Percentiles rank a stretch among this genome's conserved stretches.
These are phyloP conservation scores for Macaria notata DNA, from an alignment of 2,888 invertebrate genomes.

Conservation along the genomic window DNA sequence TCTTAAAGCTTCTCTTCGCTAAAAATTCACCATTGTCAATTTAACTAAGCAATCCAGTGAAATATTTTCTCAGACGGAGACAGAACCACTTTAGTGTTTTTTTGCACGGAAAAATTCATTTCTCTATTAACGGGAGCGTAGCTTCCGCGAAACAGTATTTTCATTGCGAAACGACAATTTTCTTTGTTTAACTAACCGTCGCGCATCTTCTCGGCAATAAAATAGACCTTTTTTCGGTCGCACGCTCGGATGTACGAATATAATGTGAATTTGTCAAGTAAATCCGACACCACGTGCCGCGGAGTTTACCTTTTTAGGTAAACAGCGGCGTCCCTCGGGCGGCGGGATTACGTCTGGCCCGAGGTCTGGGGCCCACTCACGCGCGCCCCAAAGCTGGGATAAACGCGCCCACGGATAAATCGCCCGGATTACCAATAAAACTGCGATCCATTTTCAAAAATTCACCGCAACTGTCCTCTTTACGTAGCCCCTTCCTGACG, in stretches of 20 bases:
- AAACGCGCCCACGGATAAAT: constrained; percentile 48
- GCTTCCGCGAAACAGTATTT: constrained; percentile 51
- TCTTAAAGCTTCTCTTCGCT: constrained; percentile 24
- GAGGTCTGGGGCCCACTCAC: constrained; percentile 39
- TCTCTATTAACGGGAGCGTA: constrained; percentile 47
- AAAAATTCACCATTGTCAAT: constrained; percentile 37
- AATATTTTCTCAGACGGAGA: constrained; percentile 39
- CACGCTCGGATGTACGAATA: constrained; percentile 55
- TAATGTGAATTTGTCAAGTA: constrained; percentile 70
- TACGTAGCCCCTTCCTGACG: constrained; percentile 18
- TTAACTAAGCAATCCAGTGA: constrained; percentile 41
- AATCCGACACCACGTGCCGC: constrained; percentile 63
- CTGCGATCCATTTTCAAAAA: constrained; percentile 37
- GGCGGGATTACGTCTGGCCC: constrained; percentile 49
- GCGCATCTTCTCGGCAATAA: constrained; percentile 58
- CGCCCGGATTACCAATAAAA: constrained; percentile 50
- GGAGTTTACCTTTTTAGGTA: constrained; percentile 63
- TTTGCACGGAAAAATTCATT: constrained; percentile 38
- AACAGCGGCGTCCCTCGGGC: constrained; percentile 50
- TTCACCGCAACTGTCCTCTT: constrained; percentile 23
- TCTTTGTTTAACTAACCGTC: constrained; percentile 70
- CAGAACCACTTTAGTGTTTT: constrained; percentile 37
- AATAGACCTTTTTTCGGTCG: constrained; percentile 65
- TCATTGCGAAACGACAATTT: constrained; percentile 62
- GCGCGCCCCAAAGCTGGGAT: constrained; percentile 51